These are phyloP conservation scores for Microtus richardsoni DNA, from an alignment of 2,113 vertebrate species.

Conservation along the genomic window DNA sequence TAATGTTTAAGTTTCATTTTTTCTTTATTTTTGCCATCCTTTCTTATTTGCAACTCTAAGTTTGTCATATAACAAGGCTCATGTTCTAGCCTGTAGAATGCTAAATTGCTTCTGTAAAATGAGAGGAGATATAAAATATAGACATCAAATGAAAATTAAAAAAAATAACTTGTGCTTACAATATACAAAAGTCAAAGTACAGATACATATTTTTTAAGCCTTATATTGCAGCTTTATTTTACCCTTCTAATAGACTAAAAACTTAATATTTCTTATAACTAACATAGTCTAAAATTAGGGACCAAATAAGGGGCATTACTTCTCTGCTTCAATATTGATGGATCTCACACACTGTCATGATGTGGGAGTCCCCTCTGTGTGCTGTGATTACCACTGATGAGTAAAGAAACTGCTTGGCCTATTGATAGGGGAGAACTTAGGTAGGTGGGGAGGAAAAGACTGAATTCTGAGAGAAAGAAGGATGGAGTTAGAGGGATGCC, in stretches of 20 bases:
- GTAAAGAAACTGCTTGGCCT: no score
- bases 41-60: constrained; percentile 20
- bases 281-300: constrained; percentile 8
- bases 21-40: constrained; percentile 21
- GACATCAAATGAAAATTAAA: constrained; percentile 15
- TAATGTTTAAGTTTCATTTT: constrained; percentile 8
- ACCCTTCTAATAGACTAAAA: constrained; percentile 37
- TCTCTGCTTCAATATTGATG: background rate
- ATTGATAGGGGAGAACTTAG: no score
- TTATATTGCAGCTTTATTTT: background rate
- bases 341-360: background rate
- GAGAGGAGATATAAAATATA: background rate
- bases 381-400: no score
- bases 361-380: no score
- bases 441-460: no score
- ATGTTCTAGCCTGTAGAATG: constrained; percentile 7
- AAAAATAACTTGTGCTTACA: background rate
- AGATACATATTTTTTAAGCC: constrained; percentile 33
- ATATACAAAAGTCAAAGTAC: constrained; percentile 16
- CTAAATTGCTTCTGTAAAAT: background rate
- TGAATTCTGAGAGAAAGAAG: no score
- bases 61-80: background rate
- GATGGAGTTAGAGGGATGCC: no score
- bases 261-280: constrained; percentile 34
- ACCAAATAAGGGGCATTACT: background rate